phyloP scores from a whole-genome alignment of 2,888 invertebrate genomes.

The Agrotis exclamationis region DNA sequence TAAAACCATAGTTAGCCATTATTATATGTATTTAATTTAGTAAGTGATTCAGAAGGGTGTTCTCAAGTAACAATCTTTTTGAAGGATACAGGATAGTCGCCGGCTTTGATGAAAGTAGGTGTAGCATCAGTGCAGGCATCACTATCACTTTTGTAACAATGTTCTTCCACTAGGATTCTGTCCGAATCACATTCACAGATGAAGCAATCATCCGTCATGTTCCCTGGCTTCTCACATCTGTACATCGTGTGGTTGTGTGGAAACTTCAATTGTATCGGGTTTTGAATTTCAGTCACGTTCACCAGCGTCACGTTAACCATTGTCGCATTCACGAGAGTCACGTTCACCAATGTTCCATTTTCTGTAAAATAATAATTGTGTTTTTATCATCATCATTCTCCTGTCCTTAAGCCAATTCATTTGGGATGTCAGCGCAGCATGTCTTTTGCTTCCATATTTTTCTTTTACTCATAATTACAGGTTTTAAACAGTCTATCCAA shows the following conservation, averaged over 20 bases:
- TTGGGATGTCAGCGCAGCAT: too few relatives aligned
- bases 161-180: conserved; percentile 74
- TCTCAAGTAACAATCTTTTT: conserved; percentile 1
- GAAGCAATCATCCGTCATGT: conserved; percentile 76
- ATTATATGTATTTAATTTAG: too few relatives aligned
- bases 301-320: background rate
- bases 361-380: conserved; percentile 29
- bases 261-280: conserved; percentile 27
- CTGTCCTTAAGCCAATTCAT: background rate
- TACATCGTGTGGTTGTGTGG: conserved; percentile 75
- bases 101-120: conserved; percentile 72
- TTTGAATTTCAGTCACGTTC: conserved; percentile 27
- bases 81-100: conserved; percentile 11
- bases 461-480: too few relatives aligned
- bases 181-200: conserved; percentile 79
- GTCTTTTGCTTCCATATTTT: too few relatives aligned
- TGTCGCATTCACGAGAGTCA: conserved; percentile 28
- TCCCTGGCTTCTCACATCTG: conserved; percentile 72
- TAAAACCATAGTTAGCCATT: too few relatives aligned
- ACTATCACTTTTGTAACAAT: conserved; percentile 79
- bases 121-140: conserved; percentile 66
- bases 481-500: too few relatives aligned
- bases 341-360: conserved; percentile 29
- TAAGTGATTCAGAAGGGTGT: background rate
- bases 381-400: background rate